phyloP scores from a whole-genome alignment of 2,888 invertebrate genomes.

The Spilosoma lubricipeda region DNA sequence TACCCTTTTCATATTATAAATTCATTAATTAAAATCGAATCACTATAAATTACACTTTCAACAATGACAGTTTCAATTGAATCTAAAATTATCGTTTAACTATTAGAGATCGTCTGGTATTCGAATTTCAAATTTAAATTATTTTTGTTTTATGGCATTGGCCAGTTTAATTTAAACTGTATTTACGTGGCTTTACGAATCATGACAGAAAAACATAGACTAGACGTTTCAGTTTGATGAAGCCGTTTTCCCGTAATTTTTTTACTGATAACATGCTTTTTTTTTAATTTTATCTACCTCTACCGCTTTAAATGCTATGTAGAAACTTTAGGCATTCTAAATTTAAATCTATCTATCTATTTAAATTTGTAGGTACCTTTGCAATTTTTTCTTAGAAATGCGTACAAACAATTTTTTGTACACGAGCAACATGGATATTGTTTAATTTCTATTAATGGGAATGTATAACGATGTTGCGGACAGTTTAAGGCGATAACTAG shows the following conservation, averaged over 20 bases:
- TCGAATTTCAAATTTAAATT: neutral
- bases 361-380: neutral
- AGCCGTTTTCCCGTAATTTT: neutral
- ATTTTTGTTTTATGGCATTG: neutral
- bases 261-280: neutral
- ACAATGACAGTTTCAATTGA: neutral
- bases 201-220: neutral
- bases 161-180: neutral
- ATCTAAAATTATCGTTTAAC: constrained; percentile 17
- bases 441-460: constrained; percentile 57
- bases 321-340: neutral
- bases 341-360: neutral
- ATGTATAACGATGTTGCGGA: constrained; percentile 63
- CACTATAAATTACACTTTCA: neutral
- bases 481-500: constrained; percentile 64
- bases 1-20: neutral
- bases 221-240: no score
- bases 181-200: neutral
- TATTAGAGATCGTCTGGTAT: constrained; percentile 5
- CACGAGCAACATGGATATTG: constrained; percentile 21
- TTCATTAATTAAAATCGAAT: neutral
- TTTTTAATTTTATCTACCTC: neutral
- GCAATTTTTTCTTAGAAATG: neutral
- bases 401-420: neutral
- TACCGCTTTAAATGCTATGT: neutral